These are phyloP conservation scores for Myanophis thanlyinensis DNA, from an alignment of 2,113 vertebrate species.

Conservation along the genomic window DNA sequence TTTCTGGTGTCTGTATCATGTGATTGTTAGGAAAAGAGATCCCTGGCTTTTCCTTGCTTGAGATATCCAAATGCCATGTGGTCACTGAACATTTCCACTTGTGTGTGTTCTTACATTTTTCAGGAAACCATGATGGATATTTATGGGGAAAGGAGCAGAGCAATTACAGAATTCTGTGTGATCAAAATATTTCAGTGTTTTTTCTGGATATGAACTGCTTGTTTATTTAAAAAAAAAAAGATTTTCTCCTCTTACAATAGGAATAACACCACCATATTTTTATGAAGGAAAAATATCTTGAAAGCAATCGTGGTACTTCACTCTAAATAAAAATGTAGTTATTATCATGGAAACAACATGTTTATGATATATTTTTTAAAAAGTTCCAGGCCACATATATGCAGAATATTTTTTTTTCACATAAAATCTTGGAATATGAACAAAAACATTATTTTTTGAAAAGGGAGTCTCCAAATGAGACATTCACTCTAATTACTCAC, in stretches of 20 bases:
- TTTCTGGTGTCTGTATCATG: not conserved
- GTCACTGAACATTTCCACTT: not conserved
- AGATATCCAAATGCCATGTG: not conserved
- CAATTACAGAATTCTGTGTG: slow-evolving; percentile 11
- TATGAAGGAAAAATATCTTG: slow-evolving; percentile 8
- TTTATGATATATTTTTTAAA: slow-evolving; percentile 1
- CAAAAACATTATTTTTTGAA: slow-evolving; percentile 8
- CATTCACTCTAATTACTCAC: not conserved
- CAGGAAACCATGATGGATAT: not conserved
- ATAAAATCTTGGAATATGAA: not conserved
- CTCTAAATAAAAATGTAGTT: slow-evolving; percentile 21
- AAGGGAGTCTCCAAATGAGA: not conserved
- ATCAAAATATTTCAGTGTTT: slow-evolving; percentile 37
- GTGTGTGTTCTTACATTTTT: slow-evolving; percentile 24
- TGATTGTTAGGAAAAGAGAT: not conserved
- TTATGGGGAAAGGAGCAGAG: not conserved
- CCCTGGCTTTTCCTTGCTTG: not conserved
- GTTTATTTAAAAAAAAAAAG: not conserved
- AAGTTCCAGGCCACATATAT: slow-evolving; percentile 14
- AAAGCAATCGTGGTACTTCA: slow-evolving; percentile 16
- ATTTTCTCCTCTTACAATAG: slow-evolving; percentile 30
- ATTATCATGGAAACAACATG: slow-evolving; percentile 27
- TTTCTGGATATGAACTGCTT: slow-evolving; percentile 10
- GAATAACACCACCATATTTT: slow-evolving; percentile 29
- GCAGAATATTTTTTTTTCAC: not conserved